Base-by-base conservation (phyloP, 2,113 vertebrate species). In the Nothocercus nigrocapillus region DNA sequence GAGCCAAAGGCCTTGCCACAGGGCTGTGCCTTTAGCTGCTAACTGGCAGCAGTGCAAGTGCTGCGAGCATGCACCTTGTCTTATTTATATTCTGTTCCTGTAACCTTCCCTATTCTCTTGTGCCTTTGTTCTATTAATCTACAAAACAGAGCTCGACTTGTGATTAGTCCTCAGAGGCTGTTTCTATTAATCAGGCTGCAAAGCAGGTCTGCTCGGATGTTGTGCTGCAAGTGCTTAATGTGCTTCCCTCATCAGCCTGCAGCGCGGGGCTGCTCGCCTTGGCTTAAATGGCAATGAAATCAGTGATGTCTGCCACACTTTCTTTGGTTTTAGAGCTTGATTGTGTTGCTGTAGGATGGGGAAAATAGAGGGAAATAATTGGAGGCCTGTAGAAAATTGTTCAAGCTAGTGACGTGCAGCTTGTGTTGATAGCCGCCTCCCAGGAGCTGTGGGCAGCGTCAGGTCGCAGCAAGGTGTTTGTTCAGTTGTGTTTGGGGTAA, bases 101-200 rank as follows among this genome's bases (percentile, higher is more conserved):
- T 94, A 73, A 95, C 91, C 94, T 95, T 91, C 95, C 89, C 81
- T 96, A 90, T 94, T 96, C 97, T 97, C 82, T 9, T 82, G 95
- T 94, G 97, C 94, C 96, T 97, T 97, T 98, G 96, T 98, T 97
- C 98, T 97, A 94, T 97, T 98, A 97, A 97, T 98, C 97, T 97
- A 97, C 95, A 97, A 97, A 98, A 97, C 97, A 97, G 97, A 95
- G 96, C 97, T 97, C 36, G 85, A 96, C 93, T 97, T 97, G 96
- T 96, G 97, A 98, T 98, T 98, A 98, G 97, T 97, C 97, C 97
- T 98, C 67, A 66, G 97, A 97, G 97, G 97, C 97, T 97, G 96
- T 97, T 98, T 97, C 97, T 98, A 91, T 98, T 98, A 98, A 98
- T 98, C 97, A 98, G 98, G 86, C 97, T 97, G 96, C 97, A 97